A percentile compares a stretch with the other conserved stretches of the same genome.
phyloP scores from a whole-genome alignment of 2,797 vertebrate genomes.

The Coregonus suidteri region DNA sequence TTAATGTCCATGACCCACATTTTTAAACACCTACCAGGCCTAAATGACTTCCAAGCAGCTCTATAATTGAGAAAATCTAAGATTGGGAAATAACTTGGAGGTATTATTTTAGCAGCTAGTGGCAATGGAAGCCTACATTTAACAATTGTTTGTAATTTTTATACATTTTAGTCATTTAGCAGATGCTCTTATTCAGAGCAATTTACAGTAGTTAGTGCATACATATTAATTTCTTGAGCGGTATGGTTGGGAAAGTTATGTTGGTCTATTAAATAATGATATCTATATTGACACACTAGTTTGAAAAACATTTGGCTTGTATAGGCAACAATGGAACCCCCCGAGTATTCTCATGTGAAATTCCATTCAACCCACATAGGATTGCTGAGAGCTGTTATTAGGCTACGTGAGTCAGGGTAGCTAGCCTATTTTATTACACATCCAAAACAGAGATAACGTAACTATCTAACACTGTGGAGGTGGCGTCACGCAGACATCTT shows the following conservation, averaged over 20 bases:
- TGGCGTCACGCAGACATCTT: constrained; percentile 17
- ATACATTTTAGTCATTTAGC: no score
- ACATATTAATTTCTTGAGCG: neutral
- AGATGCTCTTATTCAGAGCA: no score
- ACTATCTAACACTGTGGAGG: constrained; percentile 6
- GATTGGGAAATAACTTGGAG: no score
- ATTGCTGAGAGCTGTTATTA: neutral
- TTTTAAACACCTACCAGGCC: no score
- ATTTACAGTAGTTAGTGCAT: no score
- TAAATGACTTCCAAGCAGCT: no score
- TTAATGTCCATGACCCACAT: no score
- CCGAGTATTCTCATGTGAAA: neutral
- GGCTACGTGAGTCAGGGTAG: neutral
- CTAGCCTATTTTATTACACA: constrained; percentile 1
- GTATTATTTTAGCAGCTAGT: no score
- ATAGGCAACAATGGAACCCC: neutral
- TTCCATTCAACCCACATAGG: neutral
- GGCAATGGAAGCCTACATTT: no score
- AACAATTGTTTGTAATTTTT: no score
- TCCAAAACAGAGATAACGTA: neutral
- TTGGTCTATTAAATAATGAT: neutral
- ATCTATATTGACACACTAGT: neutral
- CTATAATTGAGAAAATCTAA: no score
- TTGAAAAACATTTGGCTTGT: neutral
- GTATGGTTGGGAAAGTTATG: neutral